Percentiles rank a stretch among this genome's conserved stretches.
Conservation (phyloP, 2,888 invertebrate genomes). For the Andrena haemorrhoa region DNA sequence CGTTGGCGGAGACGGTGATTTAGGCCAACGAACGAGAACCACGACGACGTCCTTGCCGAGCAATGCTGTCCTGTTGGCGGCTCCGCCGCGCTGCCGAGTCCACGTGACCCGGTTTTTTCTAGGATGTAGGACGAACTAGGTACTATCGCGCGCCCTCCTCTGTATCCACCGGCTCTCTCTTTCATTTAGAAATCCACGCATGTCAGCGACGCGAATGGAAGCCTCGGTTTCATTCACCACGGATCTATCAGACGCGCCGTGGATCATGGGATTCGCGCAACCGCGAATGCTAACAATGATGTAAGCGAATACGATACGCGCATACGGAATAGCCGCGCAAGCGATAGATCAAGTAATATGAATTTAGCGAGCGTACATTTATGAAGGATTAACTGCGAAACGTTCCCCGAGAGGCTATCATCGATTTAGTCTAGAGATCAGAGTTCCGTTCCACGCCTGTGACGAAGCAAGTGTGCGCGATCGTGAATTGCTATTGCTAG, state of each 20-base stretch:
- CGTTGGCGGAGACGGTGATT: constrained; percentile 55
- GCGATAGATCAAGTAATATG: constrained; percentile 1
- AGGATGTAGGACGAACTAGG: constrained; percentile 55
- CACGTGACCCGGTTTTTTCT: constrained; percentile 66
- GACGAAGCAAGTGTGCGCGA: constrained; percentile 29
- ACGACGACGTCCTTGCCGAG: constrained; percentile 65
- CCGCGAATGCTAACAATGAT: constrained; percentile 31
- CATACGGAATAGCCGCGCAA: constrained; percentile 15
- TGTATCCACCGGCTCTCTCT: constrained; percentile 21
- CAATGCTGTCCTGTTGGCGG: constrained; percentile 65
- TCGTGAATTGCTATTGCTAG: background rate
- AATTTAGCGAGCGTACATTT: background rate
- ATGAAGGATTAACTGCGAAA: too few relatives aligned
- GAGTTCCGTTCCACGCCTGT: constrained; percentile 10
- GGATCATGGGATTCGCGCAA: constrained; percentile 23
- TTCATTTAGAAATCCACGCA: constrained; percentile 46
- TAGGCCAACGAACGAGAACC: constrained; percentile 65
- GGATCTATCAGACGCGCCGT: constrained; percentile 1
- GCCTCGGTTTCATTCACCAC: constrained; percentile 32
- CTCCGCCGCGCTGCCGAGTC: constrained; percentile 22
- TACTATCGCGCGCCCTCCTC: constrained; percentile 27
- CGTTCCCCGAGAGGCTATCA: too few relatives aligned
- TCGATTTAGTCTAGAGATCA: background rate
- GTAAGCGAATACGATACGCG: constrained; percentile 31
- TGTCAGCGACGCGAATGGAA: constrained; percentile 32